A percentile compares a stretch with the other conserved stretches of the same genome.
Conservation (phyloP, 2,113 vertebrate species). For the Corythaeola cristata region DNA sequence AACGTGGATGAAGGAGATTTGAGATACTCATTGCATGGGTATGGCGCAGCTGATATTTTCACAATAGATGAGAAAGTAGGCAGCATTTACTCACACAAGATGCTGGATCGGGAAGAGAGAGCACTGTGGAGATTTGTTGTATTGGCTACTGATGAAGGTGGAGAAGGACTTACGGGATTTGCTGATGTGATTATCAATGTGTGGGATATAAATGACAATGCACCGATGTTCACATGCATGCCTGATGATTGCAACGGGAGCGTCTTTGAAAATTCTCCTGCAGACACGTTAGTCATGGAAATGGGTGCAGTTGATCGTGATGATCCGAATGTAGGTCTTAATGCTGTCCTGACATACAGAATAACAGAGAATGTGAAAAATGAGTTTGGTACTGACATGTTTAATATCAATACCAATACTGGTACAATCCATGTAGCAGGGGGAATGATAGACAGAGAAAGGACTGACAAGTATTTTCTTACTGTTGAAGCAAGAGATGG, state of each 20-base stretch:
- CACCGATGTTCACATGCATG: conserved; percentile 81
- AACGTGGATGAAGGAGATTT: conserved; percentile 79
- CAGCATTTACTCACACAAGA: conserved; percentile 85
- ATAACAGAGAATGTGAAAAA: conserved; percentile 78
- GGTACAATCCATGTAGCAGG: conserved; percentile 80
- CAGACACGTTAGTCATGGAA: conserved; percentile 84
- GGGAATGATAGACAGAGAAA: conserved; percentile 82
- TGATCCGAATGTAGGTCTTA: conserved; percentile 84
- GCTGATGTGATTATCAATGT: conserved; percentile 90
- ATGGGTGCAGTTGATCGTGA: conserved; percentile 86
- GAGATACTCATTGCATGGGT: conserved; percentile 87
- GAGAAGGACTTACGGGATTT: conserved; percentile 90
- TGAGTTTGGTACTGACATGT: conserved; percentile 74
- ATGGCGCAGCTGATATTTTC: conserved; percentile 86
- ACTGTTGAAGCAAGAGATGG: conserved; percentile 87
- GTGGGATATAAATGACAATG: conserved; percentile 90
- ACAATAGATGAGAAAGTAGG: conserved; percentile 87
- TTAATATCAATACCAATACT: conserved; percentile 79
- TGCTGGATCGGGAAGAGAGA: conserved; percentile 83
- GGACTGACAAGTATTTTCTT: conserved; percentile 79
- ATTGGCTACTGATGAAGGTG: conserved; percentile 86
- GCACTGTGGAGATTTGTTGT: conserved; percentile 89
- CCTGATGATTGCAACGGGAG: conserved; percentile 81
- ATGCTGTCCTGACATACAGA: conserved; percentile 84
- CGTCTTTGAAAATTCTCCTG: conserved; percentile 82